Conservation (phyloP, 1,140 invertebrate genomes). For the Amphibalanus amphitrite region DNA sequence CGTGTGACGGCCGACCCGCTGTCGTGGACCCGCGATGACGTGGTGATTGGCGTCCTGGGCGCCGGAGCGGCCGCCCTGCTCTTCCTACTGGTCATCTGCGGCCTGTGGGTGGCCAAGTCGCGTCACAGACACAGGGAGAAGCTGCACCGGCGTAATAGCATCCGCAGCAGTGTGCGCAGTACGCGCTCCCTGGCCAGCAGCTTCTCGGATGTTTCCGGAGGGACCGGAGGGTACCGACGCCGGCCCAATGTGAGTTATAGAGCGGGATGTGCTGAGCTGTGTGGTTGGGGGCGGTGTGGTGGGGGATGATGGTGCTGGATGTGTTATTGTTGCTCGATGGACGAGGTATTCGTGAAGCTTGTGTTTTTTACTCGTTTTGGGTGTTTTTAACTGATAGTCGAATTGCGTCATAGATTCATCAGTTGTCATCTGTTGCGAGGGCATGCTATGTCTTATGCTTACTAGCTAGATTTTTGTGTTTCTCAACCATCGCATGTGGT, state of each 20-base stretch:
- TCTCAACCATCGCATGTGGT: no score
- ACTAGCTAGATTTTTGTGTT: no score
- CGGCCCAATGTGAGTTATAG: not conserved
- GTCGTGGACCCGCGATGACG: conserved; percentile 59
- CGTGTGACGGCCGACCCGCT: conserved; percentile 61
- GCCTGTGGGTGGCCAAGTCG: conserved; percentile 77
- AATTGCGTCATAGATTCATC: no score
- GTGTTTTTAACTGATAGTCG: no score
- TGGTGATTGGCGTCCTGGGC: conserved; percentile 63
- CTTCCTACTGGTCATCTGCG: conserved; percentile 47
- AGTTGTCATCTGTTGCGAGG: no score
- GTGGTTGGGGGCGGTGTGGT: no score
- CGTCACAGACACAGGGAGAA: conserved; percentile 68
- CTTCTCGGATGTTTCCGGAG: not conserved
- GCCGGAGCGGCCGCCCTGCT: conserved; percentile 51
- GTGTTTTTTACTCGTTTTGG: no score
- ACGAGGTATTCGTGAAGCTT: no score
- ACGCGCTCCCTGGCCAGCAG: conserved; percentile 15
- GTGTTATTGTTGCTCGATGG: no score
- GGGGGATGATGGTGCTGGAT: no score
- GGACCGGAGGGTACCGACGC: not conserved
- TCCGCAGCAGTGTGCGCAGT: conserved; percentile 51
- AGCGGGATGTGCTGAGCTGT: no score
- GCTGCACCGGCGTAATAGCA: conserved; percentile 75
- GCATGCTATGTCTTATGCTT: no score